A percentile compares a stretch with the other conserved stretches of the same genome.
phyloP scores from a whole-genome alignment of 92 coral and sea anemone genomes.

The Porites evermanni region DNA sequence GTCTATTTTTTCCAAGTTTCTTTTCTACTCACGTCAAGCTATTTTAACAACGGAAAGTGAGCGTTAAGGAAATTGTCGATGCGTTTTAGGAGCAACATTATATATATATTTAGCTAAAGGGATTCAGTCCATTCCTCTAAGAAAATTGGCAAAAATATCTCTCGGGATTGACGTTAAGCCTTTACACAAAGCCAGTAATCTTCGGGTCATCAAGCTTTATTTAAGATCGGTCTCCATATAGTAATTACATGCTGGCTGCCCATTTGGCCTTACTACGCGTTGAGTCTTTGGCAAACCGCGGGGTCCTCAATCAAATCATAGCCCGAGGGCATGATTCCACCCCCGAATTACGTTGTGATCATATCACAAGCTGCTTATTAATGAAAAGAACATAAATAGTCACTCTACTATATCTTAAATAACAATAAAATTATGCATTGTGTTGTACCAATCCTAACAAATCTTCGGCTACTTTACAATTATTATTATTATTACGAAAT shows the following conservation, averaged over 20 bases:
- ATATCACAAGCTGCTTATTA: conserved; percentile 36
- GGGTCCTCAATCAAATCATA: conserved; percentile 19
- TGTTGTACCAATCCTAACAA: conserved; percentile 35
- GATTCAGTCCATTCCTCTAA: not conserved
- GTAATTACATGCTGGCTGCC: conserved; percentile 47
- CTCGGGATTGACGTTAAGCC: conserved; percentile 31
- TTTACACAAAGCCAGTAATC: conserved; percentile 22
- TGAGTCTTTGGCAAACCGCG: conserved; percentile 46
- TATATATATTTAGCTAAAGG: not conserved
- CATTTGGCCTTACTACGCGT: conserved; percentile 18
- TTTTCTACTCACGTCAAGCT: not conserved
- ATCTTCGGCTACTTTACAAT: conserved; percentile 15
- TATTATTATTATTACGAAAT: not conserved
- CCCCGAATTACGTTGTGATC: conserved; percentile 33
- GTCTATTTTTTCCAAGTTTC: not conserved
- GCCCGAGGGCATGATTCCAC: conserved; percentile 37
- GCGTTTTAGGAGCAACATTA: not conserved
- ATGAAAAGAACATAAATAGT: conserved; percentile 40
- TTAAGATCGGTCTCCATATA: conserved; percentile 33
- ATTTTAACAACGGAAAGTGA: not conserved
- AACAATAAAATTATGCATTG: conserved; percentile 51
- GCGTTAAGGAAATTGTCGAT: conserved; percentile 3
- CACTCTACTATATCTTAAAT: conserved; percentile 44
- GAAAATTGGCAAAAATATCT: conserved; percentile 9
- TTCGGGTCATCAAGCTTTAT: conserved; percentile 27